Evolutionary conservation across 2,797 vertebrate genomes (phyloP), one percentile per base, ranked within the genome.

Genomic region (Paratrypauchen microcephalus): DNA sequence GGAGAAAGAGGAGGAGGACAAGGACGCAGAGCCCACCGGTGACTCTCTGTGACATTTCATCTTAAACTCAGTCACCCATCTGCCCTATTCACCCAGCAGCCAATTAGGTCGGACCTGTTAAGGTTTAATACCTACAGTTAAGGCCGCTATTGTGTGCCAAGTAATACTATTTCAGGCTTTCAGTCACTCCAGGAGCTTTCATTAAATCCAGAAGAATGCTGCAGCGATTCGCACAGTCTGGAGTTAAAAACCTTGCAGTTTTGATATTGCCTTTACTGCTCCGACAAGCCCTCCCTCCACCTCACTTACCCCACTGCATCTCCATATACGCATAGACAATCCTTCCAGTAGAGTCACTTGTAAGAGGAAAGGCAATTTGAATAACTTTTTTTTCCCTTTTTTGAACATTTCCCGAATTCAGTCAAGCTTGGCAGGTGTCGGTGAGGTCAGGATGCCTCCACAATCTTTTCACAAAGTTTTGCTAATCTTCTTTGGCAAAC

Each of bases 111-210:
- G 70, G 16, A 65, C 80, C 89, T 80, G 85, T 91, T 91, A 90
- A 91, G 86, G 87, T 92, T 93, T 93, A 93, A 92, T 93, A 91
- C 87, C 83, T 90, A 87, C 83, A 85, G 83, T 91, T 91, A 93
- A 91, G 87, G 88, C 86, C 69, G 79, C 88, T 74, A 92, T 93
- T 93, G 91, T 92, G 86, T 75, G 77, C 82, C 76, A 66, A 41
- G 67, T 87, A 90, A 93, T 86, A 85, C 87, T 86, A 90, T 93
- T 93, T 91, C 90, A 90, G 87, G 82, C 89, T 88, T 91, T 91
- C 88, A 88, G 78, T 89, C 87, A 82, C 86, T 79, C 82, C 77
- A 77, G 80, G 69, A 72, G 83, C 86, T 88, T 90, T 93, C 91
- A 93, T 93, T 93, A 94, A 92, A 92, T 89, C 86, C 86, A 66